Base-by-base conservation (phyloP, 2,888 invertebrate species). In the Baronia brevicornis region DNA sequence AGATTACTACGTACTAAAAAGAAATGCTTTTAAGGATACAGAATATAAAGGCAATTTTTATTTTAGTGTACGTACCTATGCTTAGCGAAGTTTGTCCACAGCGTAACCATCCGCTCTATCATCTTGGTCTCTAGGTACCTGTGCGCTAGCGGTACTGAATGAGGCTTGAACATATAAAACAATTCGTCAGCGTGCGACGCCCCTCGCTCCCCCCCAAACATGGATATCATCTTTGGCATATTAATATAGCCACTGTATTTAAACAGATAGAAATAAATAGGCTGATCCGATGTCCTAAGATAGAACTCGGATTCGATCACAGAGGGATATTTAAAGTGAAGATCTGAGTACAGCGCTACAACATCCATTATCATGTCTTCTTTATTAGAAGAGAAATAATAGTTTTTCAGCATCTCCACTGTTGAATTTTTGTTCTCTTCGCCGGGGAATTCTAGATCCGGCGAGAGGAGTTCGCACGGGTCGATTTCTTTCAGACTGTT, bases 81-180 rank as follows among this genome's bases (percentile, higher is more conserved):
- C 44, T 84, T 84, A 2, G 84, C 84, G 33, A 84, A 84, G 49
- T 84, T 84, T 0, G 82, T 82, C 82, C 82, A 84, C 43, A 84
- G 46, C 3, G 67, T 71, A 12, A 79, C 65, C 75, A 84, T 77
- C 1, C 68, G 53, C 20, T 54, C 51, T 24, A 73, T 65, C 75
- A 79, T 79, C 2, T 43, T 39, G 5, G 43, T 51, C 43, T 84
- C 84, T 7, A 73, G 42, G 20, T 54, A 56, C 8, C 65, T 54
- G n/a, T 66, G 61, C 0, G 78, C 73, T 21, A 78, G 35, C 0
- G 79, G 80, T 25, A 82, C 62, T 1, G 63, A 56, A 24, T 68
- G 67, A 0, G 82, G 75, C 44, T 70, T 74, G 60, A 84, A 78
- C 45, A 84, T 50, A 45, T 84, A 84, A 49, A 84, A 73, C 23